These are phyloP conservation scores for Pseudococcus jackbeardsleyi DNA, from an alignment of 2,888 invertebrate species.

Conservation along the genomic window DNA sequence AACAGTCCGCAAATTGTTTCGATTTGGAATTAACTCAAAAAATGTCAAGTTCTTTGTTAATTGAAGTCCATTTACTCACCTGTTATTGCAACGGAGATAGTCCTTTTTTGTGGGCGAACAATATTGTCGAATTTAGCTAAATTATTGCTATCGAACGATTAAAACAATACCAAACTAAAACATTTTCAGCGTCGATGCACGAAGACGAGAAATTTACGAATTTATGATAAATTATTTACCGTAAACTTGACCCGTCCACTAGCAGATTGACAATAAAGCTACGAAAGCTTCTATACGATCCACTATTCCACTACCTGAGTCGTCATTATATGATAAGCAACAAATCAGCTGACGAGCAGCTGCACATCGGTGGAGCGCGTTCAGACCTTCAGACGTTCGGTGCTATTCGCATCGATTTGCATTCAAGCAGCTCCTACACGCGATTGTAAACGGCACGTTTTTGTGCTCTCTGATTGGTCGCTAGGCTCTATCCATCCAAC, in stretches of 20 bases:
- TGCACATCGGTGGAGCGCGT: neutral
- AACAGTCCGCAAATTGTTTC: neutral
- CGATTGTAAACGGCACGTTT: no score
- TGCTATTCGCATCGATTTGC: no score
- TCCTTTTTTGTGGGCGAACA: slow-evolving; percentile 1
- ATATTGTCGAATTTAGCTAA: slow-evolving; percentile 26
- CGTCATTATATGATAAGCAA: slow-evolving; percentile 49
- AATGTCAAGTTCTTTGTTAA: slow-evolving; percentile 29
- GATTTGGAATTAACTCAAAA: slow-evolving; percentile 23
- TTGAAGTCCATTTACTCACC: slow-evolving; percentile 26
- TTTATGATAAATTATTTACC: slow-evolving; percentile 29
- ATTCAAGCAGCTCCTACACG: no score
- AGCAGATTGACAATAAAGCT: slow-evolving; percentile 25
- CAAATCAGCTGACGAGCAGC: slow-evolving; percentile 20
- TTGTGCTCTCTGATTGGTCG: no score
- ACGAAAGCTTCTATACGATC: slow-evolving; percentile 22
- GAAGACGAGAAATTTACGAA: slow-evolving; percentile 55
- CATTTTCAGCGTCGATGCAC: neutral
- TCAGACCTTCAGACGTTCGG: neutral
- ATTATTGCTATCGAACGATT: slow-evolving; percentile 26
- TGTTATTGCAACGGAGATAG: slow-evolving; percentile 29
- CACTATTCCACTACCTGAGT: slow-evolving; percentile 31
- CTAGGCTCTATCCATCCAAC: no score
- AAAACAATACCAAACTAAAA: slow-evolving; percentile 34
- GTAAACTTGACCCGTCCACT: slow-evolving; percentile 41